A percentile compares a stretch with the other conserved stretches of the same genome.
Evolutionary conservation across 2,113 vertebrate species (phyloP).

Genomic region (Vimba vimba): DNA sequence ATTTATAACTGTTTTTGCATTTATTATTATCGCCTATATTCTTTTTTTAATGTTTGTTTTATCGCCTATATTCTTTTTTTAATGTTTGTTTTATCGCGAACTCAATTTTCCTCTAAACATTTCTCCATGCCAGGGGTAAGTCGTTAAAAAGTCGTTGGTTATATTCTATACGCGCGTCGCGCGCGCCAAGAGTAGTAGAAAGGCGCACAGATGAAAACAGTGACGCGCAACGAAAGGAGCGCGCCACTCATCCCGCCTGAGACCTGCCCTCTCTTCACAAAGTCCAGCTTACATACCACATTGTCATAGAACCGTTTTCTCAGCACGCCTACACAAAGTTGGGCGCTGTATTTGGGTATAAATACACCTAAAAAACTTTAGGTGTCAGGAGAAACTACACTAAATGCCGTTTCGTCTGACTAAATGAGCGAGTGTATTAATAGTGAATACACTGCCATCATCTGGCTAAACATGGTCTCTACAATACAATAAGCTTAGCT

Average conservation of each 20-base stretch:
- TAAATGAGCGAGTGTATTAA: neutral
- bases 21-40: neutral
- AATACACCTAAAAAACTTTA: neutral
- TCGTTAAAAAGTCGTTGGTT: conserved; percentile 23
- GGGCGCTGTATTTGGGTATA: neutral
- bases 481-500: neutral
- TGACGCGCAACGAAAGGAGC: neutral
- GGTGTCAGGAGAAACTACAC: neutral
- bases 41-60: neutral
- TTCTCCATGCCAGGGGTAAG: neutral
- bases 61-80: neutral
- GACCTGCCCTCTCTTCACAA: neutral
- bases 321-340: neutral
- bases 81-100: neutral
- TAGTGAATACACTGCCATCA: conserved; percentile 9
- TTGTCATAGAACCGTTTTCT: neutral
- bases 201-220: conserved; percentile 49
- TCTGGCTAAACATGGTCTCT: neutral
- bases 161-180: conserved; percentile 26
- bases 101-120: neutral
- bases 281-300: neutral
- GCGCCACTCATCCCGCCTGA: conserved; percentile 55
- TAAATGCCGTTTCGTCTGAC: neutral
- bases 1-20: neutral
- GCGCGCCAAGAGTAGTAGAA: conserved; percentile 51